These are phyloP conservation scores for Daphoenositta chrysoptera DNA, from an alignment of 2,113 vertebrate species.

Conservation along the genomic window DNA sequence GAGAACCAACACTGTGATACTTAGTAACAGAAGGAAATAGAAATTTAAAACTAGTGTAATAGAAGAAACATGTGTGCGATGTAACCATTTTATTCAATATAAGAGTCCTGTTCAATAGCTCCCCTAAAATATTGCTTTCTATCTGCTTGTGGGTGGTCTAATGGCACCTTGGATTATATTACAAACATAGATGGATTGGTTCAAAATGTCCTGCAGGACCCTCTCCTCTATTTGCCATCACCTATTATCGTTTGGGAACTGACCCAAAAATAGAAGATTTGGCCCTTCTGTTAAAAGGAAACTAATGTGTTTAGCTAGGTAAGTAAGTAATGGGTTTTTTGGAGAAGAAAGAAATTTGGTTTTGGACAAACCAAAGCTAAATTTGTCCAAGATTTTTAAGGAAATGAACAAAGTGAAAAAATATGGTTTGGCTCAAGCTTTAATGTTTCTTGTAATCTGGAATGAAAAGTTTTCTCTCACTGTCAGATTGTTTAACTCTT, in stretches of 20 bases:
- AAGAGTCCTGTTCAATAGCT: not conserved
- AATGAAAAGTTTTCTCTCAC: not conserved
- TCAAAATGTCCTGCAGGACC: not conserved
- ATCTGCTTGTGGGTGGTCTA: constrained; percentile 42
- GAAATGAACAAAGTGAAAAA: not conserved
- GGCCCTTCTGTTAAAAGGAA: not conserved
- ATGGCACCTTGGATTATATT: not conserved
- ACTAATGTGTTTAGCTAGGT: not conserved
- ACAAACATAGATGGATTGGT: not conserved
- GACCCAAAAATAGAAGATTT: not conserved
- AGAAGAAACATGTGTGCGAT: not conserved
- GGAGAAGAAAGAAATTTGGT: not conserved
- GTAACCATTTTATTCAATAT: not conserved
- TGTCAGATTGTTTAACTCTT: not conserved
- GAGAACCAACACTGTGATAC: not conserved
- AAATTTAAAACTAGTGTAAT: not conserved
- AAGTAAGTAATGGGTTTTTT: not conserved
- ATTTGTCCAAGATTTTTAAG: not conserved
- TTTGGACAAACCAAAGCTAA: not conserved
- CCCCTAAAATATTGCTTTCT: not conserved
- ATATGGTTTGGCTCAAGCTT: not conserved
- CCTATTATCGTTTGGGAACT: not conserved
- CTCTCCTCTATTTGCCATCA: not conserved
- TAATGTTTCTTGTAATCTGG: not conserved
- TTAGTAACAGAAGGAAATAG: not conserved